phyloP scores from a whole-genome alignment of 2,888 invertebrate species.

The Pollenia labialis region DNA sequence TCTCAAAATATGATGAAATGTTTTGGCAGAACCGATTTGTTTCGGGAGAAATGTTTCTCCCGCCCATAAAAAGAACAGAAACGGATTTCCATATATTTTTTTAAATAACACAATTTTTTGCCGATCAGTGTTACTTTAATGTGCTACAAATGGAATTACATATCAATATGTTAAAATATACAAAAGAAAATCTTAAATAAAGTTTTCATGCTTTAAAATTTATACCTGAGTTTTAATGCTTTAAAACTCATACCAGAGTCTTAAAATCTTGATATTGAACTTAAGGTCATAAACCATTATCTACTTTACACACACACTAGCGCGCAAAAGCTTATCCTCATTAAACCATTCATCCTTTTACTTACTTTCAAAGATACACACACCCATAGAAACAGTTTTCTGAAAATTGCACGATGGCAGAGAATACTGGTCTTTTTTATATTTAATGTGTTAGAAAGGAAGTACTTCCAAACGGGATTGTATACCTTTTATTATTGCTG shows the following conservation, averaged over 20 bases:
- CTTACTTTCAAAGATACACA: neutral
- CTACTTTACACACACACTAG: neutral
- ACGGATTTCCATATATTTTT: too few relatives aligned
- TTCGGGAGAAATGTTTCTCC: too few relatives aligned
- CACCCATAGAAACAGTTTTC: neutral
- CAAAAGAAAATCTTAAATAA: too few relatives aligned
- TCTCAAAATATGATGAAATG: too few relatives aligned
- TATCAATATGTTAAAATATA: too few relatives aligned
- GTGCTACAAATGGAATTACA: too few relatives aligned
- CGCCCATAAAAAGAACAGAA: too few relatives aligned
- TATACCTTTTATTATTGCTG: neutral
- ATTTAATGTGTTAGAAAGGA: neutral
- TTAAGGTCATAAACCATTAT: conserved; percentile 42
- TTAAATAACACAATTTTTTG: too few relatives aligned
- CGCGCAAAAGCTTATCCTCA: neutral
- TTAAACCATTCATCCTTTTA: neutral
- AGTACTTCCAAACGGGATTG: neutral
- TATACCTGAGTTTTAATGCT: too few relatives aligned
- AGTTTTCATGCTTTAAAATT: too few relatives aligned
- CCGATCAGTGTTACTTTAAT: too few relatives aligned
- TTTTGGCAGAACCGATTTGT: too few relatives aligned
- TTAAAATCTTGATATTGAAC: conserved; percentile 6
- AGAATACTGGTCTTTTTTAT: neutral
- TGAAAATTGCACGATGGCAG: neutral
- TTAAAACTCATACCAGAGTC: conserved; percentile 20